These are phyloP conservation scores for Nannobrachium achirus DNA, from an alignment of 2,113 vertebrate species.

Conservation along the genomic window DNA sequence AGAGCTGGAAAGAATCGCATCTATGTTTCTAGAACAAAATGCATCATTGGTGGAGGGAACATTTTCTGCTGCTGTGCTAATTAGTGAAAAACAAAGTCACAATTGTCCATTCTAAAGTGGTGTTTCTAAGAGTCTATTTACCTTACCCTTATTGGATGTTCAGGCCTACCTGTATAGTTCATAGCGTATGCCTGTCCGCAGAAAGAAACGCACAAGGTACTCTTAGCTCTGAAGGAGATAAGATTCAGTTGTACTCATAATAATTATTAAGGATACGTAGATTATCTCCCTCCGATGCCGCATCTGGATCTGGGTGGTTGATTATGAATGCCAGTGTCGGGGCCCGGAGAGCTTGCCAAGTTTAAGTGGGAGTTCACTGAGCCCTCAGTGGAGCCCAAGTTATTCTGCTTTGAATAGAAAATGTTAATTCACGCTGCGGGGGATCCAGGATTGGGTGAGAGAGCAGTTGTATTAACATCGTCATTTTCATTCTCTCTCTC, in stretches of 20 bases:
- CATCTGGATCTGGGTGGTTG: constrained; percentile 55
- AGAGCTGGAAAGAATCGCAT: too few species aligned
- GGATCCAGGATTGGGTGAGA: constrained; percentile 66
- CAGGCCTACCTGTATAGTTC: too few species aligned
- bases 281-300: constrained; percentile 49
- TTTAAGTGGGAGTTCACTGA: constrained; percentile 70
- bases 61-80: too few species aligned
- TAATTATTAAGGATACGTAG: constrained; percentile 43
- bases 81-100: too few species aligned
- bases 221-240: constrained; percentile 8
- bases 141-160: too few species aligned
- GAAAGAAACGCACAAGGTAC: background rate
- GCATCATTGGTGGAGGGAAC: too few species aligned
- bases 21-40: too few species aligned
- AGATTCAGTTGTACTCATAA: constrained; percentile 30
- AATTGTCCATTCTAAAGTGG: too few species aligned
- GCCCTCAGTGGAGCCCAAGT: constrained; percentile 70
- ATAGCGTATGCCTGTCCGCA: too few species aligned
- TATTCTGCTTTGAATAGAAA: constrained; percentile 75
- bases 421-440: constrained; percentile 79
- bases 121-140: too few species aligned
- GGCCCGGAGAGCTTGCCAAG: constrained; percentile 71
- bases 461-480: constrained; percentile 52
- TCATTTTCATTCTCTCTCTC: constrained; percentile 31
- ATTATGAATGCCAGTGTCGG: constrained; percentile 70